phyloP scores from a whole-genome alignment of 2,113 vertebrate species.

The Procavia capensis region DNA sequence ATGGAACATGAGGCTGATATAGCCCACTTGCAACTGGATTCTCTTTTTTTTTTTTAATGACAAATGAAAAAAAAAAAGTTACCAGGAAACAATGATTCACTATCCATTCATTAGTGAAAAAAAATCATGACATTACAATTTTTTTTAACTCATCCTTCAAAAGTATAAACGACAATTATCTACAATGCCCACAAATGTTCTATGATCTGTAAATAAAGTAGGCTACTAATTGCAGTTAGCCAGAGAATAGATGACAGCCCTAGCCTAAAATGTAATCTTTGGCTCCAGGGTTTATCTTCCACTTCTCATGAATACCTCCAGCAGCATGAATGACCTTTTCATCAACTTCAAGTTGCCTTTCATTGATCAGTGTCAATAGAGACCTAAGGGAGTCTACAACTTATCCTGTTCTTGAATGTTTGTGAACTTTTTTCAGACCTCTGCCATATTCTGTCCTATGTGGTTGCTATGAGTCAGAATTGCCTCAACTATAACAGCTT shows the following conservation, averaged over 20 bases:
- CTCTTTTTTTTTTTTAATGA: too few relatives aligned
- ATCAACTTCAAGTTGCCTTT: constrained; percentile 87
- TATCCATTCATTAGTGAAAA: too few relatives aligned
- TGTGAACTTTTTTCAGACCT: constrained; percentile 88
- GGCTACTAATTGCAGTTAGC: background rate
- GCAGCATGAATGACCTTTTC: constrained; percentile 92
- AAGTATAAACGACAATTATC: constrained; percentile 75
- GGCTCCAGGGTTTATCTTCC: constrained; percentile 85
- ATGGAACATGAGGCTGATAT: too few relatives aligned
- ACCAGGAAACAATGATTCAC: too few relatives aligned
- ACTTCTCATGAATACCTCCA: constrained; percentile 87
- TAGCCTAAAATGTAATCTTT: constrained; percentile 39
- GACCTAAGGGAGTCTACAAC: constrained; percentile 85
- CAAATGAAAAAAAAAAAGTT: too few relatives aligned
- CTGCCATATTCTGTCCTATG: too few relatives aligned
- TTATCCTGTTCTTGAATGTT: constrained; percentile 90
- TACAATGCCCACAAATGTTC: constrained; percentile 75
- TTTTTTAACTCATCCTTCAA: too few relatives aligned
- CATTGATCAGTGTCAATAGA: constrained; percentile 87
- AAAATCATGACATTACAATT: too few relatives aligned
- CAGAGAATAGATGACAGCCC: constrained; percentile 42
- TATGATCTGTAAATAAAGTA: constrained; percentile 75
- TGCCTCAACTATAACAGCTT: too few relatives aligned
- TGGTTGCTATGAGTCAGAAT: too few relatives aligned
- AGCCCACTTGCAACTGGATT: too few relatives aligned